Conservation (phyloP, 1,140 invertebrate genomes). For the Drosophila obscura region DNA sequence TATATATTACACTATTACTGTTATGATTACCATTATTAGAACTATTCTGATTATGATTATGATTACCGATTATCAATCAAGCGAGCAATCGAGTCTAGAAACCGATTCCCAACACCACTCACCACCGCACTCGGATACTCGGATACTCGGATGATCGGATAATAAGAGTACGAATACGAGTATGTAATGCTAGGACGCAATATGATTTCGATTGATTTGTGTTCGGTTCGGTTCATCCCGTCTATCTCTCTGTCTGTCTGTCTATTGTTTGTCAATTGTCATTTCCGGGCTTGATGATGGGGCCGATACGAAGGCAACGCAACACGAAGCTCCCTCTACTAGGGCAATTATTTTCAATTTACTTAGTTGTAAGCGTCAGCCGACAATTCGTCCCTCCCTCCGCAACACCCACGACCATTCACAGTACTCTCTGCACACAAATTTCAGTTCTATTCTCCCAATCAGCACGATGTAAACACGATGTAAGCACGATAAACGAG, state of each 20-base stretch:
- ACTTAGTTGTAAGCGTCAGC: constrained; percentile 18
- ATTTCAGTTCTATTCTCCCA: too few species aligned
- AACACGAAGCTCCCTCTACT: constrained; percentile 26
- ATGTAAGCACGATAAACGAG: too few species aligned
- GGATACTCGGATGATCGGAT: background rate
- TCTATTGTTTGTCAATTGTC: background rate
- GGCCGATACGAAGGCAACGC: constrained; percentile 2
- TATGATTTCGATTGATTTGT: background rate
- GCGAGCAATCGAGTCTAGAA: constrained; percentile 26
- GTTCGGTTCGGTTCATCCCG: background rate
- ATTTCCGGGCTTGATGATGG: constrained; percentile 6
- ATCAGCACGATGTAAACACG: too few species aligned
- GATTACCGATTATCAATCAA: constrained; percentile 16
- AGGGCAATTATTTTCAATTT: constrained; percentile 36
- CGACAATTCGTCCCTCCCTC: too few species aligned
- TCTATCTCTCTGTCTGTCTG: background rate
- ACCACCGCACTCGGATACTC: background rate
- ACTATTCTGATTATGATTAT: constrained; percentile 46
- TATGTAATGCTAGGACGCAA: too few species aligned
- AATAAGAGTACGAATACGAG: too few species aligned
- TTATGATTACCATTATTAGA: constrained; percentile 44
- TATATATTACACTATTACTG: constrained; percentile 70
- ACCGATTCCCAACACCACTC: background rate
- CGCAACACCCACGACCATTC: too few species aligned
- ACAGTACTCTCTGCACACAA: too few species aligned